Evolutionary conservation across 2,797 vertebrate species (phyloP).

Genomic region (Megaceryle alcyon): DNA sequence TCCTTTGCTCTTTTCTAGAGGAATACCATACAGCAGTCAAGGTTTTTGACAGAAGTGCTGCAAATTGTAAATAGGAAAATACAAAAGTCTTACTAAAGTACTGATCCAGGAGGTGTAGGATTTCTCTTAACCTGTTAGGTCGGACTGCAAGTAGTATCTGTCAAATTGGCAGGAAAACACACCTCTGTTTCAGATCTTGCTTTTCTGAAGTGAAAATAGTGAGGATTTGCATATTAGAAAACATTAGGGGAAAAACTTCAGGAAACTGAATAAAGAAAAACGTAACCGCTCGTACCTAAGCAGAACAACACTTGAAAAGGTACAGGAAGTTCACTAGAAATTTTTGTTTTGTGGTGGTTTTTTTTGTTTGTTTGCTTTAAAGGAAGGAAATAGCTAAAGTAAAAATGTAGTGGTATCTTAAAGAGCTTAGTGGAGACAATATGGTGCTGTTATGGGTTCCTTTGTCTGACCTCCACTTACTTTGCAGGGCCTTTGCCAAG

Average conservation of each 20-base stretch:
- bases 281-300: background rate
- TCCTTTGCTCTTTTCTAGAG: background rate
- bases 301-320: background rate
- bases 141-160: background rate
- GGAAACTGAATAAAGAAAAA: background rate
- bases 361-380: background rate
- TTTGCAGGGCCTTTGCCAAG: constrained; percentile 91
- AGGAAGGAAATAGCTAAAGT: background rate
- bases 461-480: background rate
- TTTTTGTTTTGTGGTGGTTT: background rate
- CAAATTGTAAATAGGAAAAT: background rate
- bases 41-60: background rate
- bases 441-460: background rate
- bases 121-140: background rate
- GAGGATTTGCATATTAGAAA: background rate
- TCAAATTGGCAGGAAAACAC: background rate
- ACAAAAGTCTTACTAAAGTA: background rate
- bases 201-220: background rate
- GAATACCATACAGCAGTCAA: background rate
- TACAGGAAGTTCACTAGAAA: background rate
- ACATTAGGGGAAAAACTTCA: background rate
- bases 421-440: background rate
- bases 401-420: background rate
- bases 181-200: background rate
- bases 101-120: background rate